Evolutionary conservation across 2,797 vertebrate genomes (phyloP).

Genomic region (Anas bernieri): DNA sequence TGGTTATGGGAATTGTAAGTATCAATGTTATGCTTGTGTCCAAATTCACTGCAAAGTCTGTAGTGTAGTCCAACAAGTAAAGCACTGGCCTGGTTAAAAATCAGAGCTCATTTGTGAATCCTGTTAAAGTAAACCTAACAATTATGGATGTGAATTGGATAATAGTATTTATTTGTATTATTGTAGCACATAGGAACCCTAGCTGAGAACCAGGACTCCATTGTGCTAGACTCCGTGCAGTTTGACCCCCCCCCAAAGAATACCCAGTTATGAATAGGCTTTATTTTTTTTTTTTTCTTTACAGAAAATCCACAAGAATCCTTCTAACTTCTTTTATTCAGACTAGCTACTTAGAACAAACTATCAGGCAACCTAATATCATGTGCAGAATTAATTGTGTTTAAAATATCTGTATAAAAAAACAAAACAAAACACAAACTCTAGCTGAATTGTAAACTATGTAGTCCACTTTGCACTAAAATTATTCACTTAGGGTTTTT

Average conservation of each 20-base stretch:
- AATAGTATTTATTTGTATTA: background rate
- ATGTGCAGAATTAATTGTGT: slow-evolving; percentile 56
- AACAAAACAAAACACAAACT: background rate
- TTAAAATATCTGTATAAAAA: slow-evolving; percentile 34
- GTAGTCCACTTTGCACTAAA: slow-evolving; percentile 73
- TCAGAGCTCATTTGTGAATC: slow-evolving; percentile 50
- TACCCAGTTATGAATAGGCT: slow-evolving; percentile 10
- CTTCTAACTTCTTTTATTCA: slow-evolving; percentile 7
- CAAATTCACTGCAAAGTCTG: slow-evolving; percentile 21
- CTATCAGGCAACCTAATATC: slow-evolving; percentile 16
- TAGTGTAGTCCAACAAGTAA: slow-evolving; percentile 41
- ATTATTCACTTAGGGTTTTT: slow-evolving; percentile 17
- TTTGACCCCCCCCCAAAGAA: background rate
- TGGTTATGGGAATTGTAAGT: slow-evolving; percentile 51
- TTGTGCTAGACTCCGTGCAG: slow-evolving; percentile 34
- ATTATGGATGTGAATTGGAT: slow-evolving; percentile 7
- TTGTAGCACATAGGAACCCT: background rate
- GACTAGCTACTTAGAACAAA: slow-evolving; percentile 39
- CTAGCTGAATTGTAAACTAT: slow-evolving; percentile 55
- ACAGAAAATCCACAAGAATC: slow-evolving; percentile 24
- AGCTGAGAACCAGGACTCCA: background rate
- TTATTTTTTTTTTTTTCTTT: background rate
- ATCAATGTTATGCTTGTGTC: slow-evolving; percentile 32
- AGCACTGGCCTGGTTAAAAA: slow-evolving; percentile 46
- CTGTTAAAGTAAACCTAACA: slow-evolving; percentile 40